These are phyloP conservation scores for Patella depressa DNA, from an alignment of 2,888 invertebrate species.

Conservation along the genomic window DNA sequence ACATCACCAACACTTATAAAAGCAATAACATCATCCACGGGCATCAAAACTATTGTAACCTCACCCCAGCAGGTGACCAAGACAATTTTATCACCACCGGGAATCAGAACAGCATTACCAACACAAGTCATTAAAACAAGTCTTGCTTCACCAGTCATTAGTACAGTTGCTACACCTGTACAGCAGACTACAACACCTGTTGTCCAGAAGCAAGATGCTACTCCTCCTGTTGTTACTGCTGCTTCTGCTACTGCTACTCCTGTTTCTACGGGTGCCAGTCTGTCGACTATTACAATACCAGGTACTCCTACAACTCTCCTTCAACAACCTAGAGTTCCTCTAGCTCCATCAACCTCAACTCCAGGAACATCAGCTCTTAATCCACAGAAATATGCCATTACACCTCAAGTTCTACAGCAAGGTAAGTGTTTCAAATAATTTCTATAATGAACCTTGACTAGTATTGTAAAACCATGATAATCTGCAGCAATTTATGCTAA, in stretches of 20 bases:
- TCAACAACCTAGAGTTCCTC: constrained; percentile 3
- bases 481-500: no score
- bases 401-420: constrained; percentile 93
- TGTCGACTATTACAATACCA: constrained; percentile 21
- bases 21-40: constrained; percentile 12
- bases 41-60: constrained; percentile 13
- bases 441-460: no score
- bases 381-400: constrained; percentile 82
- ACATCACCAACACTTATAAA: constrained; percentile 12
- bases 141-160: constrained; percentile 42
- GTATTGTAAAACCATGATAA: no score
- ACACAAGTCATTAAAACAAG: constrained; percentile 67
- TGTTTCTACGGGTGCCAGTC: constrained; percentile 31
- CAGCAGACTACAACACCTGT: constrained; percentile 28
- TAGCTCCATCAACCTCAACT: constrained; percentile 28
- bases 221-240: constrained; percentile 28
- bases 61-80: constrained; percentile 7
- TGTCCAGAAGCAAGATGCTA: constrained; percentile 25
- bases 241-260: constrained; percentile 18
- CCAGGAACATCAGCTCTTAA: constrained; percentile 39
- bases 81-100: constrained; percentile 15
- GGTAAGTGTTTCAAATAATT: constrained; percentile 72
- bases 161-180: constrained; percentile 46
- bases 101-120: constrained; percentile 37
- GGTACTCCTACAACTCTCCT: constrained; percentile 10